phyloP scores from a whole-genome alignment of 2,113 vertebrate species.

The Chelonoidis abingdonii region DNA sequence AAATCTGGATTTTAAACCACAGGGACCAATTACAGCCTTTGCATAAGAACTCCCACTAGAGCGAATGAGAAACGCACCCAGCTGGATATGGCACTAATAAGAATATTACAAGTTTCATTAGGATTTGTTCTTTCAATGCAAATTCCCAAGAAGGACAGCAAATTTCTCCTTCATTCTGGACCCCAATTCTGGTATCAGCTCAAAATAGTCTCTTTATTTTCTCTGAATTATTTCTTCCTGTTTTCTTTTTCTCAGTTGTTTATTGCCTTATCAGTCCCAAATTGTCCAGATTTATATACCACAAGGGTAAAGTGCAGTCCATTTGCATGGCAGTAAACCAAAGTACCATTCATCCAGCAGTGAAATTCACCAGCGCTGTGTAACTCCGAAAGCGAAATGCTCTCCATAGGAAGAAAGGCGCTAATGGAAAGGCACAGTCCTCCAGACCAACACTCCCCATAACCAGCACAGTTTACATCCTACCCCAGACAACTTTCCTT shows the following conservation, averaged over 20 bases:
- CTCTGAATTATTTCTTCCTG: background rate
- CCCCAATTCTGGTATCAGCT: background rate
- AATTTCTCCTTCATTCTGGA: background rate
- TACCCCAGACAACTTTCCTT: background rate
- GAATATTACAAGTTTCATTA: background rate
- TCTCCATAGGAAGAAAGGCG: accelerated
- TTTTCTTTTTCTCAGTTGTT: background rate
- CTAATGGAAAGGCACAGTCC: accelerated
- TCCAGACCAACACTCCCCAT: background rate
- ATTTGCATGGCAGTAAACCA: conserved; percentile 53
- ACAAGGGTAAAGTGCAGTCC: conserved; percentile 49
- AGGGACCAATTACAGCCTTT: background rate
- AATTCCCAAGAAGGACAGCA: background rate
- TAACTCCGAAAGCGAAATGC: conserved; percentile 5
- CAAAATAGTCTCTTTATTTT: background rate
- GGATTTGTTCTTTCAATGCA: background rate
- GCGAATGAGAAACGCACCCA: background rate
- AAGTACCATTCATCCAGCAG: conserved; percentile 46
- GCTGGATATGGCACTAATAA: background rate
- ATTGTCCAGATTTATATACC: conserved; percentile 44
- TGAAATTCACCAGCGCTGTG: accelerated
- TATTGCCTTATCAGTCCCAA: conserved; percentile 25
- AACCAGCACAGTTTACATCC: background rate
- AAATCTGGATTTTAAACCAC: background rate
- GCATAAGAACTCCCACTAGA: background rate